Conservation (phyloP, 2,888 invertebrate species). For the Hartigia nigra region DNA sequence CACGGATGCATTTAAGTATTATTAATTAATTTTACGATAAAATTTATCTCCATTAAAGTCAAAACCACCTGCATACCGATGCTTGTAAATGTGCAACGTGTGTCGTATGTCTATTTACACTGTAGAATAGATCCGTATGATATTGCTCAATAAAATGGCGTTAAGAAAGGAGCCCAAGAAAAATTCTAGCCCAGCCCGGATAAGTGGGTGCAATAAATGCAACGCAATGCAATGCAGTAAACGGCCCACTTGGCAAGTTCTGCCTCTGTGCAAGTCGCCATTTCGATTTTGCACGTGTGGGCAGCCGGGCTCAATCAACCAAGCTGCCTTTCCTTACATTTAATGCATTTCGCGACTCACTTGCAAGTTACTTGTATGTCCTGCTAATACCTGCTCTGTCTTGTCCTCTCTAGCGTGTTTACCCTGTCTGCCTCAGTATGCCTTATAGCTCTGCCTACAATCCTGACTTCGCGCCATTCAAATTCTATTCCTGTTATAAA, state of each 20-base stretch:
- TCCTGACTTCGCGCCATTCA: background rate
- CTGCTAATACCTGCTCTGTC: background rate
- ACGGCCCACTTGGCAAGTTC: slow-evolving; percentile 8
- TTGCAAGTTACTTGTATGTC: background rate
- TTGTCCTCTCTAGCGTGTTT: background rate
- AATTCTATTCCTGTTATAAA: slow-evolving; percentile 40
- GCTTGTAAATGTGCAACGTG: background rate
- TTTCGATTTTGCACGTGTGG: slow-evolving; percentile 18
- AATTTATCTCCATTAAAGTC: background rate
- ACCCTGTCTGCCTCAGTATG: background rate
- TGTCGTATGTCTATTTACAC: background rate
- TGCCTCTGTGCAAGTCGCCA: background rate
- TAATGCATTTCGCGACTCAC: background rate
- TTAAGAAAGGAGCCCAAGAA: background rate
- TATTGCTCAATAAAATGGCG: background rate
- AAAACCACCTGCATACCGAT: background rate
- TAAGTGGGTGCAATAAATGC: slow-evolving; percentile 6
- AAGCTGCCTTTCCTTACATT: slow-evolving; percentile 14
- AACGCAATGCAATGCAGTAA: background rate
- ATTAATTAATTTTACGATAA: background rate
- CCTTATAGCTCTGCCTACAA: background rate
- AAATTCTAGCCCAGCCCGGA: background rate
- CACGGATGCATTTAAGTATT: background rate
- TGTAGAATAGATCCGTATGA: background rate
- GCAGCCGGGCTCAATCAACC: slow-evolving; percentile 28